Base-by-base conservation (phyloP, 2,113 vertebrate genomes). In the Ctenomys sociabilis region DNA sequence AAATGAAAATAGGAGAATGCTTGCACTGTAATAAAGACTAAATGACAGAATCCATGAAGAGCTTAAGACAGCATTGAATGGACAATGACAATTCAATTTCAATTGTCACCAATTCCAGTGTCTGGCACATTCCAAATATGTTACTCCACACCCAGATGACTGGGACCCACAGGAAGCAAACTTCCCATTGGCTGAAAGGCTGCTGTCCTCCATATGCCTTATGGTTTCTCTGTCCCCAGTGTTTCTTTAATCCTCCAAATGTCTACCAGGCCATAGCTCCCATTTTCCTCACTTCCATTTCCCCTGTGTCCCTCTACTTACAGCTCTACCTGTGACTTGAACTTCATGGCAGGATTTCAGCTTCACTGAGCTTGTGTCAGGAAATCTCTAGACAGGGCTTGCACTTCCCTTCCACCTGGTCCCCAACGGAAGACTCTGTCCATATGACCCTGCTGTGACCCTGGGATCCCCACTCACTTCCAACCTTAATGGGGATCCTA, bases 71-170 rank as follows among this genome's bases (percentile, higher is more conserved):
- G 43, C 49, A 52, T 85, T 64, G 3, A 63, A 68, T 22, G 61
- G 45, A 59, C 49, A 54, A 28, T 88, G 24, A 93, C 88, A 93
- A 93, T 19, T 21, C 21, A 45, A 1, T 57, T 77, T n/a, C 87
- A 11, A 57, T 78, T 57, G 32, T 43, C 35, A 28, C 37, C 68
- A 59, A 45, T 8, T 14, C 32, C n/a, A 49, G 32, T 28, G 28
- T 85, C n/a, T 77, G 54, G 75, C 81, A 85, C 35, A 19, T 16
- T 61, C 11, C 14, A n/a, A 43, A 3, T 21, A 14, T 59, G 13
- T 61, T 8, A 0, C 43, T 35, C 24, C 13, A 16, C 19, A 35
- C 30, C 1, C 0, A 2, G 19, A 12, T 3, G 5, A 26, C 37
- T 59, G 1, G 37, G 77, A 26, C 22, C 66, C 3, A n/a, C 7